Evolutionary conservation across 2,797 vertebrate species (phyloP).

Genomic region (Xiphorhynchus erythropygius): DNA sequence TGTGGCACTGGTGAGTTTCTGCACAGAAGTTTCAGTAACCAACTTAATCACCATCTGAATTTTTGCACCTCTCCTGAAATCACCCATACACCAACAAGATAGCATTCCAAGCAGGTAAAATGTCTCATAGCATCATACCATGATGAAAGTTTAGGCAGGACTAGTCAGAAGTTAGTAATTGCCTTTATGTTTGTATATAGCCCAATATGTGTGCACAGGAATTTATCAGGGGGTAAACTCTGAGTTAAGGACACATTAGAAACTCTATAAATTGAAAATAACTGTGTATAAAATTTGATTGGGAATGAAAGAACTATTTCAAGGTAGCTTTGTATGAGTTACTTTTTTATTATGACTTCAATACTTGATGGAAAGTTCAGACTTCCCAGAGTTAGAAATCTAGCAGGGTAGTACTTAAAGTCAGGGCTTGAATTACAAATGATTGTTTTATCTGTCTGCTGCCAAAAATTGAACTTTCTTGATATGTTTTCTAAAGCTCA

Average conservation of each 20-base stretch:
- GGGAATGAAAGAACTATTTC: background rate
- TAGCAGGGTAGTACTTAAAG: background rate
- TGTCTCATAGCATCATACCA: background rate
- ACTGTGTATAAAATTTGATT: background rate
- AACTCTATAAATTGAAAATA: background rate
- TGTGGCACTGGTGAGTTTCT: background rate
- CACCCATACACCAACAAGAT: background rate
- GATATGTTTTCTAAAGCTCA: slow-evolving; percentile 24
- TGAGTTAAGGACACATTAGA: background rate
- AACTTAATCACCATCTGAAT: background rate
- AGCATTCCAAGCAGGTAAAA: background rate
- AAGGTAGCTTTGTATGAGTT: background rate
- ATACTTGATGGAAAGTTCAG: background rate
- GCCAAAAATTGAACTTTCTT: slow-evolving; percentile 31
- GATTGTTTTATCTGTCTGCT: slow-evolving; percentile 45
- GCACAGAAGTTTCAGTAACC: background rate
- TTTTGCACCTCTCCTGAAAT: background rate
- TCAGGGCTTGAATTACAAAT: slow-evolving; percentile 38
- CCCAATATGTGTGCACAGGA: background rate
- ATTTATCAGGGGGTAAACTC: background rate
- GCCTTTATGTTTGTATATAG: background rate
- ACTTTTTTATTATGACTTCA: background rate
- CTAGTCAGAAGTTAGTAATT: background rate
- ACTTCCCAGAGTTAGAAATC: background rate
- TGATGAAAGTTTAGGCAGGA: background rate